Evolutionary conservation across 1,140 invertebrate species (phyloP).

Genomic region (Conopomorpha cramerella): DNA sequence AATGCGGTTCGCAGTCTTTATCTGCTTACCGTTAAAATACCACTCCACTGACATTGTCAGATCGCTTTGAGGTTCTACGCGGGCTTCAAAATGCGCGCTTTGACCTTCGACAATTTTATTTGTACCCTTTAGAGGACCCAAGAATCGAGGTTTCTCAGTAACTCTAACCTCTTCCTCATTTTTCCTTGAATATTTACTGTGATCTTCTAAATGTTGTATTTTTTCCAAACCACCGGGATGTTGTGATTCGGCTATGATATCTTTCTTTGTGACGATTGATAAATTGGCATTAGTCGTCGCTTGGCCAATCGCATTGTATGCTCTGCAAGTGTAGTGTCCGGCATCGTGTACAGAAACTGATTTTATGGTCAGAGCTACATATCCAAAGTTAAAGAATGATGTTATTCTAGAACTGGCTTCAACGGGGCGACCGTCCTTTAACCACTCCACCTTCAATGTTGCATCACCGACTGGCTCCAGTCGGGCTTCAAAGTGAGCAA

Average conservation of each 20-base stretch:
- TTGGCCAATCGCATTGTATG: constrained; percentile 86
- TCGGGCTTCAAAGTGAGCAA: constrained; percentile 94
- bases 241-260: constrained; percentile 84
- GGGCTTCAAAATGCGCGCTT: constrained; percentile 93
- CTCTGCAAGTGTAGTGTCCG: constrained; percentile 89
- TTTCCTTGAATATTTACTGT: constrained; percentile 68
- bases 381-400: constrained; percentile 95
- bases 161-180: constrained; percentile 75
- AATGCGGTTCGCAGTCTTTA: constrained; percentile 83
- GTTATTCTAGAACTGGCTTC: constrained; percentile 93
- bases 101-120: constrained; percentile 95
- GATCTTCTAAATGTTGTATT: constrained; percentile 87
- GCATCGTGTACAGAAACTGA: constrained; percentile 88
- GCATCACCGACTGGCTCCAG: constrained; percentile 93
- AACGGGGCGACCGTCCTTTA: constrained; percentile 88
- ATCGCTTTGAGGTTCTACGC: constrained; percentile 92
- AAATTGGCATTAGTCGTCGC: constrained; percentile 88
- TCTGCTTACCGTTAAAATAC: constrained; percentile 88
- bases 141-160: constrained; percentile 80
- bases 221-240: constrained; percentile 86
- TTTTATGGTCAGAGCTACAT: constrained; percentile 95
- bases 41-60: constrained; percentile 86
- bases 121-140: constrained; percentile 85
- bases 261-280: constrained; percentile 83
- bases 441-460: constrained; percentile 91